Percentiles rank a stretch among this genome's conserved stretches.
Evolutionary conservation across 2,888 invertebrate species (phyloP).

Genomic region (Cancer borealis): DNA sequence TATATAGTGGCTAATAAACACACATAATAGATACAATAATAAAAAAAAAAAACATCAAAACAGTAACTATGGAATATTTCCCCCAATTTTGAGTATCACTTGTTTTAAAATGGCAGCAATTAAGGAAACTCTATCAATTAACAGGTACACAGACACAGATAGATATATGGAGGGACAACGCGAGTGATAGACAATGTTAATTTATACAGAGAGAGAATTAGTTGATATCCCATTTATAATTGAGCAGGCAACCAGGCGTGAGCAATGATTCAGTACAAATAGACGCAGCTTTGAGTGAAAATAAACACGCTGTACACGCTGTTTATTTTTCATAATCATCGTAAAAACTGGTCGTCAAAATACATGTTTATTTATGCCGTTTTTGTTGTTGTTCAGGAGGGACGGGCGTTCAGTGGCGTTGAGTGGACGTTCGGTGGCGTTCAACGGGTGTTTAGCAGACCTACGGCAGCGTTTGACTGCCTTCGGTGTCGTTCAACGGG

Average conservation of each 20-base stretch:
- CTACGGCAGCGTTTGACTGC: background rate
- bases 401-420: no score
- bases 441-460: no score
- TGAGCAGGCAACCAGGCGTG: conserved; percentile 21
- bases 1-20: conserved; percentile 29
- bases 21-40: background rate
- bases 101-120: conserved; percentile 5
- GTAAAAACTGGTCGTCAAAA: conserved; percentile 47
- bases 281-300: conserved; percentile 57
- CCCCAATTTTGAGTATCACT: background rate
- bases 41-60: background rate
- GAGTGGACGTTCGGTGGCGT: no score
- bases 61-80: background rate
- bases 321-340: conserved; percentile 62
- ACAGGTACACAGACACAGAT: background rate
- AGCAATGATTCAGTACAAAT: conserved; percentile 56
- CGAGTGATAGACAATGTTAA: conserved; percentile 21
- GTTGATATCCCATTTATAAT: conserved; percentile 45
- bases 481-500: no score
- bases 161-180: background rate
- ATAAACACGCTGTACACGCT: conserved; percentile 55
- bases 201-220: conserved; percentile 37
- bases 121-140: conserved; percentile 27
- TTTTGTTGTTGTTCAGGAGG: conserved; percentile 40
- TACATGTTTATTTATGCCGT: conserved; percentile 54